Evolutionary conservation across 2,113 vertebrate genomes (phyloP).

Genomic region (Pristiophorus japonicus): DNA sequence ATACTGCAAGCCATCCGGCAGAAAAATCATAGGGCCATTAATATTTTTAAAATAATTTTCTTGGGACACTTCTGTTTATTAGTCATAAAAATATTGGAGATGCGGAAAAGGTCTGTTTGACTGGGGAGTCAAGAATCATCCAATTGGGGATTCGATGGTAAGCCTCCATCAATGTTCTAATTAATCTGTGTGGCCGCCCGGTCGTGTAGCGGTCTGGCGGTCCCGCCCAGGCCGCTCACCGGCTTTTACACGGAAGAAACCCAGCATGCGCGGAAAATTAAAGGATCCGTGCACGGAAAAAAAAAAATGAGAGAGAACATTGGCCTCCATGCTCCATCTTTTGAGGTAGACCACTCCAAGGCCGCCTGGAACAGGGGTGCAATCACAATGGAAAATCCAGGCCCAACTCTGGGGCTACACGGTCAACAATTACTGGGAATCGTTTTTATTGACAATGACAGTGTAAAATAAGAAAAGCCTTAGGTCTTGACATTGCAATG

Average conservation of each 20-base stretch:
- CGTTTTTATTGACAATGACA: not conserved
- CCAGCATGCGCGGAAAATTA: too few relatives aligned
- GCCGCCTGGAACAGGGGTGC: not conserved
- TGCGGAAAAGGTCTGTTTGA: not conserved
- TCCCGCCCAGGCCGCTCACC: too few relatives aligned
- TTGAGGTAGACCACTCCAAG: not conserved
- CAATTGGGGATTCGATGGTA: not conserved
- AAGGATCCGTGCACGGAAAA: too few relatives aligned
- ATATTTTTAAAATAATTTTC: not conserved
- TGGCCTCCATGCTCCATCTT: not conserved
- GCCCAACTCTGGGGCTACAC: not conserved
- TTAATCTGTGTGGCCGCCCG: too few relatives aligned
- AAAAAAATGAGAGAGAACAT: too few relatives aligned
- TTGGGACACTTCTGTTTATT: not conserved
- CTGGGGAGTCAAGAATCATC: not conserved
- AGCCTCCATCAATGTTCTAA: too few relatives aligned
- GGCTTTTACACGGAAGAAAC: too few relatives aligned
- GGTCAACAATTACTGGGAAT: not conserved
- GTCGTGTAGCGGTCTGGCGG: too few relatives aligned
- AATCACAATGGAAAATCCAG: not conserved
- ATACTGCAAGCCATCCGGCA: not conserved
- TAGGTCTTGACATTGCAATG: not conserved
- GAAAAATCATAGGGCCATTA: not conserved
- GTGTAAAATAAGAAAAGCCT: not conserved
- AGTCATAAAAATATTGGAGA: not conserved